Evolutionary conservation across 2,113 vertebrate genomes (phyloP), one percentile per base, ranked within the genome.

Genomic region (Damaliscus lunatus): DNA sequence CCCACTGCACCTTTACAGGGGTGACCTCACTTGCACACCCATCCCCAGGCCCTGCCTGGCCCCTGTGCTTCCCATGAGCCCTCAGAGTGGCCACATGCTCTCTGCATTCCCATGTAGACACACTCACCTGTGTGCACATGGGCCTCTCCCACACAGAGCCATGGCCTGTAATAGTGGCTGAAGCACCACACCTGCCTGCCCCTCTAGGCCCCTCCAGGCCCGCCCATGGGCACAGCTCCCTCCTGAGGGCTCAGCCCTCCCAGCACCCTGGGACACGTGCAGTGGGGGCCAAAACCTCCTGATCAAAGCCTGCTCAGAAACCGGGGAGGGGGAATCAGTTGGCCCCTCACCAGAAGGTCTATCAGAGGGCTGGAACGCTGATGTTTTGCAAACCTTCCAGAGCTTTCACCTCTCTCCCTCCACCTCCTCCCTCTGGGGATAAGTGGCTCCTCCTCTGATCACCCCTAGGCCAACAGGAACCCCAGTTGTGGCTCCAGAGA

Each of bases 91-190:
- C 85, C 84, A 21, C 7, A 0, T 5, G 16, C 25, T 33, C 82
- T 0, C 67, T 0, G 0, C 60, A 9, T 13, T 1, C 64, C 89
- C 43, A 5, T 1, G 53, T 67, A 15, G 0, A 0, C 25, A 3
- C 8, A 0, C 7, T 50, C 1, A 25, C 4, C 5, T 4, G 67
- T 74, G 84, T 64, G 0, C 19, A 25, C 82, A 0, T 0, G 17
- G 0, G 36, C 71, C 33, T 11, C 40, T 27, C 29, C 12, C 89
- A n/a, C 23, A 21, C 10, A 10, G 2, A 40, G 48, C 31, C 2
- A 0, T 0, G 3, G 27, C 36, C 31, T 11, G 3, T 4, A 4
- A 2, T 4, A 1, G 40, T 3, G 67, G 14, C 43, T 1, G 16
- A 27, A 10, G 31, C 87, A 16, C 3, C 50, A 53, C 3, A 3